A percentile compares a stretch with the other conserved stretches of the same genome.
These are phyloP conservation scores for Eupithecia exiguata DNA, from an alignment of 2,888 invertebrate species.

Conservation along the genomic window DNA sequence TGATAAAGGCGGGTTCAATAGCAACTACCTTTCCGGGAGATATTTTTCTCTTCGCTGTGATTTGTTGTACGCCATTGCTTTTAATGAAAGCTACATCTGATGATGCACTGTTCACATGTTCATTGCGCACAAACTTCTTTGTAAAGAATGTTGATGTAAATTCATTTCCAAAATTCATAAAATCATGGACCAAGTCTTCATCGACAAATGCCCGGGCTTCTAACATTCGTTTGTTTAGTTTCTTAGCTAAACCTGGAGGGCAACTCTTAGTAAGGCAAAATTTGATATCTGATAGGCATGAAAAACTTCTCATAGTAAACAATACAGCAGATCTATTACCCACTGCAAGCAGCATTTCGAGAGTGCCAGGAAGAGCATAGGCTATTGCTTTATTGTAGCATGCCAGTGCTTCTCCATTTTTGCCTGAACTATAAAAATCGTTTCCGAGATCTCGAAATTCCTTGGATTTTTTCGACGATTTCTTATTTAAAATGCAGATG, in stretches of 20 bases:
- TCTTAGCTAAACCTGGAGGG: slow-evolving; percentile 3
- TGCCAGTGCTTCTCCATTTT: neutral
- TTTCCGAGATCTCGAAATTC: neutral
- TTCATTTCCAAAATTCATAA: neutral
- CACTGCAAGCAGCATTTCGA: slow-evolving; percentile 23
- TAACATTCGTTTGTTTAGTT: slow-evolving; percentile 9
- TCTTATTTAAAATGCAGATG: neutral
- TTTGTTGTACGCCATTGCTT: slow-evolving; percentile 6
- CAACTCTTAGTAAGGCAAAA: slow-evolving; percentile 7
- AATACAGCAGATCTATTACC: slow-evolving; percentile 25
- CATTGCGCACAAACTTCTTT: neutral
- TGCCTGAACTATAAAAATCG: neutral
- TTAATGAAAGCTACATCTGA: slow-evolving; percentile 15
- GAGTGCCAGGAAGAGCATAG: slow-evolving; percentile 6
- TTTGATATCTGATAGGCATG: slow-evolving; percentile 20
- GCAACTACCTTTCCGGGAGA: slow-evolving; percentile 26
- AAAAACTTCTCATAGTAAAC: slow-evolving; percentile 14
- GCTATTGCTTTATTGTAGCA: slow-evolving; percentile 25
- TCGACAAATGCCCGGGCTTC: neutral
- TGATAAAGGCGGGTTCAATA: slow-evolving; percentile 28
- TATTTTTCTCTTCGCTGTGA: slow-evolving; percentile 25
- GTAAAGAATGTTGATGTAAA: neutral
- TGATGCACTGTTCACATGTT: slow-evolving; percentile 24
- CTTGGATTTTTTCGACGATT: neutral
- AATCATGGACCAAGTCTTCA: neutral